phyloP scores from a whole-genome alignment of 53 echinoderm and acorn worm species.

The Patiria pectinifera region DNA sequence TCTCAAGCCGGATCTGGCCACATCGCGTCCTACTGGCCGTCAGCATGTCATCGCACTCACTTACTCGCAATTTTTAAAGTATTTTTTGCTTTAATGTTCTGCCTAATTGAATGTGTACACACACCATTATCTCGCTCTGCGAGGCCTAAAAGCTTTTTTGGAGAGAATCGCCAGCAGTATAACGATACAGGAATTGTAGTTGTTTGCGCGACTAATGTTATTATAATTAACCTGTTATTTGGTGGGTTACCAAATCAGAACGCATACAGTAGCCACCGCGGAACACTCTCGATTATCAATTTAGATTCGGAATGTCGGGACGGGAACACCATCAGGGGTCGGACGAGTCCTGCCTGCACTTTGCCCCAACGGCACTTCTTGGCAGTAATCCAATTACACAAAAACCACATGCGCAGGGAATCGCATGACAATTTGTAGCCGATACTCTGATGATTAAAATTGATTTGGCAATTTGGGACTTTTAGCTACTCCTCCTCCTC shows the following conservation, averaged over 20 bases:
- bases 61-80: not conserved
- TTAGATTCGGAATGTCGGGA: not conserved
- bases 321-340: not conserved
- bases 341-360: not conserved
- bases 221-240: not conserved
- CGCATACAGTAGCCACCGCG: constrained; percentile 4
- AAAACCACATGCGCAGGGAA: constrained; percentile 10
- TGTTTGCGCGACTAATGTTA: too few relatives aligned
- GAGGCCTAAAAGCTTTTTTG: constrained; percentile 24
- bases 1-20: not conserved
- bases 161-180: too few relatives aligned
- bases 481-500: not conserved
- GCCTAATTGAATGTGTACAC: constrained; percentile 58
- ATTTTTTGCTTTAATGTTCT: not conserved
- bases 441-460: constrained; percentile 24
- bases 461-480: not conserved
- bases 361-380: not conserved
- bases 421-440: constrained; percentile 11
- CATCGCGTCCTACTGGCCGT: not conserved
- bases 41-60: not conserved
- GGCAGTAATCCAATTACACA: constrained; percentile 37
- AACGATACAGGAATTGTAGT: not conserved
- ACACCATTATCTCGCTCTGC: constrained; percentile 27
- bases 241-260: not conserved
- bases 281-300: not conserved